Evolutionary conservation across 2,888 invertebrate species (phyloP), one percentile per base, ranked within the genome.

Genomic region (Tachystola acroxantha): DNA sequence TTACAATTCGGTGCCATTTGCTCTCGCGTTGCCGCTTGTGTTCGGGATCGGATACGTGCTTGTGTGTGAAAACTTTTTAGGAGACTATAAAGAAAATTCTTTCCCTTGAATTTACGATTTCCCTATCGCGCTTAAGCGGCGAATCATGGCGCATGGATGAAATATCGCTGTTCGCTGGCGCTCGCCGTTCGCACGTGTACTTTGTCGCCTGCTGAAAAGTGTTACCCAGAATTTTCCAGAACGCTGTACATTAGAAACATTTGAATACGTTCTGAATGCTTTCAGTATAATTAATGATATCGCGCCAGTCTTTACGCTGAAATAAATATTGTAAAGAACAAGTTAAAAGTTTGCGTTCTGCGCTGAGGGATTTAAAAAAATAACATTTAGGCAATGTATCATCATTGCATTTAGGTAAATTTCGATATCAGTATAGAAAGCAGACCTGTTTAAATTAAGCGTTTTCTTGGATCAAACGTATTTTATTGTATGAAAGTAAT

Each of bases 41-140:
- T 62, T 65, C 61, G 61, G 61, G 59, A n/a, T n/a, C n/a, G 16
- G 16, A 16, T 64, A 73, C 72, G 73, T 74, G 70, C 69, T 68
- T 69, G 63, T 72, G 70, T 69, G 64, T 64, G 61, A 53, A 71
- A 75, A 75, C 68, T 75, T 77, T 76, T 75, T 66, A 69, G 68
- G 66, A 63, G 71, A 72, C 72, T 70, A 76, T 77, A 75, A 78
- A 81, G 75, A 75, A 78, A 78, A 74, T 74, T 79, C 73, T 68
- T 74, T 71, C 53, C 64, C 57, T 67, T 64, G 68, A 77, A 80
- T 81, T 80, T 78, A 78, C 74, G 80, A 80, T 79, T 79, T 79
- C 70, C 69, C 77, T 80, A 79, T 80, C 77, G 78, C 64, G 70
- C 69, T 75, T 76, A 80, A 79, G 74, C 72, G 76, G 69, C 72